Percentiles rank a stretch among this genome's conserved stretches.
These are phyloP conservation scores for Mormyrus hasselquistii DNA, from an alignment of 2,797 vertebrate species.

Conservation along the genomic window DNA sequence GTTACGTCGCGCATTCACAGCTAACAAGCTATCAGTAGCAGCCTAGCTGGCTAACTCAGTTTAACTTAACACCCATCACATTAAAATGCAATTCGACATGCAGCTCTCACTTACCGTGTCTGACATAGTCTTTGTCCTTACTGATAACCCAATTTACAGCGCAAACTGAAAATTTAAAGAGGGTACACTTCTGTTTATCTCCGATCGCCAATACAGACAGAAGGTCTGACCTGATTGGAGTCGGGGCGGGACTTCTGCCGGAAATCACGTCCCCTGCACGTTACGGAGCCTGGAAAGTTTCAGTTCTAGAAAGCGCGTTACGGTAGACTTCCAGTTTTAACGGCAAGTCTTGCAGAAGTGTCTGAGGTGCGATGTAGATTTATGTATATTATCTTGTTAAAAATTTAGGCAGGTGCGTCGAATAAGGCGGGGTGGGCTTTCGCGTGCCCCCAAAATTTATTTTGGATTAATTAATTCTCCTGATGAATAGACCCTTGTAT, in stretches of 20 bases:
- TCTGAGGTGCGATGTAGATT: neutral
- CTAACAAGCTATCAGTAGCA: slow-evolving; percentile 7
- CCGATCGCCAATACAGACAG: slow-evolving; percentile 20
- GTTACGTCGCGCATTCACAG: neutral
- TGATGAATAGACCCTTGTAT: neutral
- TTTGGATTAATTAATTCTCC: neutral
- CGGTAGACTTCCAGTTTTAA: neutral
- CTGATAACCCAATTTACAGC: neutral
- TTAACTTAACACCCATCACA: neutral
- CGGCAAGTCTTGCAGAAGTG: neutral
- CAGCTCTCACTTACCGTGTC: slow-evolving; percentile 57
- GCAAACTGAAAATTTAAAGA: neutral
- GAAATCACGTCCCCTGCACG: neutral
- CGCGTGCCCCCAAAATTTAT: neutral
- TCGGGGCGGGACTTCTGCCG: slow-evolving; percentile 27
- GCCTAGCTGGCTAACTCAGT: neutral
- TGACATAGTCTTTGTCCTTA: slow-evolving; percentile 53
- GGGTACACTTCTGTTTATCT: slow-evolving; percentile 29
- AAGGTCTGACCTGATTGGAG: slow-evolving; percentile 27
- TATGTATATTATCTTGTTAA: neutral
- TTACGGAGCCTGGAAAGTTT: neutral
- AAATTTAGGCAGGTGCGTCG: neutral
- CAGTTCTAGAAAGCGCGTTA: neutral
- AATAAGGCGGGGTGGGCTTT: neutral
- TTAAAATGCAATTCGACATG: neutral